Base-by-base conservation (phyloP, 2,797 vertebrate species). In the Clarias pachynema region DNA sequence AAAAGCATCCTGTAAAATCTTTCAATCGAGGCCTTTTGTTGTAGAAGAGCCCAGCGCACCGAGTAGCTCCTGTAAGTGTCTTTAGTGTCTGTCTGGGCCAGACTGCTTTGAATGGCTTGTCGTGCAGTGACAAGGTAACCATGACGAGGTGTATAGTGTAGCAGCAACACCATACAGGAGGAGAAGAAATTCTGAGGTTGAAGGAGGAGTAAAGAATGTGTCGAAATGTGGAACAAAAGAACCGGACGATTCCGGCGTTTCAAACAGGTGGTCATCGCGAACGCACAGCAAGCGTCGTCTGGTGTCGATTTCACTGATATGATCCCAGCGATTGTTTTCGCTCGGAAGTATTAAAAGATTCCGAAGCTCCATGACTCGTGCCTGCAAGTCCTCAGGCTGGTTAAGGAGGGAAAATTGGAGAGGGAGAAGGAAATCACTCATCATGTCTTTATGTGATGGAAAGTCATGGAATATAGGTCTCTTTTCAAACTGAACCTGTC, bases 271-370 rank as follows among this genome's bases (percentile, higher is more conserved):
- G 94, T 92, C 93, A 93, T 92, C 89, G 93, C 86, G 82, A 88
- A 82, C 87, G 86, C 84, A 81, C 86, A 75, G n/a, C 60, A 10
- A 86, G 87, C 93, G 91, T 85, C 83, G 85, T n/a, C 74, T 88
- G 92, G 93, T 91, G 92, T 93, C 92, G 94, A 94, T 95, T 96
- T 94, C 94, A 94, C 90, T 37, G 93, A 95, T 94, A 94, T 88
- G 69, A 63, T 75, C 86, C 85, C 74, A 74, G 90, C 91, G 92
- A 92, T 95, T 93, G 92, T 93, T 94, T 66, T 93, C 91, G 89
- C 90, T 91, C 92, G 92, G 92, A 95, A 90, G 93, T 93, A 91
- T 93, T 92, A 94, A 94, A 93, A 93, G 93, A 94, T 93, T 91
- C 85, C 34, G 40, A 89, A 91, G 89, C 88, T 89, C 88, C 16